Base-by-base conservation (phyloP, 1,140 invertebrate genomes). In the Lepidurus packardi region DNA sequence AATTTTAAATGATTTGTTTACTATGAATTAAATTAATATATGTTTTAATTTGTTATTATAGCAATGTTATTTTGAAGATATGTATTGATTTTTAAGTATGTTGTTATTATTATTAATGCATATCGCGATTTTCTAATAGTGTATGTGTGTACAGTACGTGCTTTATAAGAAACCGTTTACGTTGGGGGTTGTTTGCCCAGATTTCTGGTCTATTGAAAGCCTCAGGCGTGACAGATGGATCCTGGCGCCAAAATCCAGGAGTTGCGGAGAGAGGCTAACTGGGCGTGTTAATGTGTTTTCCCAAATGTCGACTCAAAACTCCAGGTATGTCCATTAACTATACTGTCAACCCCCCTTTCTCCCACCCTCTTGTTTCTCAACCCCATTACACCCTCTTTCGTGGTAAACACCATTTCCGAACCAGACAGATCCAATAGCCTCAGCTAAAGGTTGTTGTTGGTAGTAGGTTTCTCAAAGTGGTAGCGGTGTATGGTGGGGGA, bases 271-370 rank as follows among this genome's bases (percentile, higher is more conserved):
- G 8, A 65, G 53, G 53, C 53, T 65, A 65, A 65, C 53, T 65
- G 53, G 53, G 53, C 1, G 53, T 65, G 53, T 65, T 65, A 65
- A 65, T 65, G 53, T 65, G 53, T 65, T 65, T 65, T 21, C 53
- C 53, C 53, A 65, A 65, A 65, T 65, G 53, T 65, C 21, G 53
- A 21, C 53, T 65, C 16, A 65, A 65, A 65, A 65, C 53, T 65
- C 53, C 53, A 65, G 53, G 53, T 65, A 65, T 65, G 53, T 65
- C 53, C 53, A 65, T 65, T 65, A 65, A 65, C 53, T 21, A 65
- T 65, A 65, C 53, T 65, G 53, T 21, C 53, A 65, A 65, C 53
- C 21, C 53, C 21, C 7, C 16, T 65, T 65, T 21, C 21, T 65
- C 53, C 53, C 16, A 65, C 53, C 53, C 53, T 16, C 53, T 65